Base-by-base conservation (phyloP, 2,113 vertebrate genomes). In the Callipepla squamata region DNA sequence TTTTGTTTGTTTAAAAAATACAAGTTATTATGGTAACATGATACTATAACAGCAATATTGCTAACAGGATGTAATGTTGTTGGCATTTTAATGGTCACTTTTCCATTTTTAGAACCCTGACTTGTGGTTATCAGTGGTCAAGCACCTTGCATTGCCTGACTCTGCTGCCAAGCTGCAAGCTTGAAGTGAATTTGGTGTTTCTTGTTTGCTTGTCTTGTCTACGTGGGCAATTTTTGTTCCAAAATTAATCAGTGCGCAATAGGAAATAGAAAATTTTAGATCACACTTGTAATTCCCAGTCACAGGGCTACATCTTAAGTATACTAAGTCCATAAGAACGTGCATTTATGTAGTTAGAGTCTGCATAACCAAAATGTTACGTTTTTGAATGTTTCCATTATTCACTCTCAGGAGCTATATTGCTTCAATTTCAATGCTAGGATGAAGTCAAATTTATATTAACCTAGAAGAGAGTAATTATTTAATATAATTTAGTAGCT, bases 401-500 rank as follows among this genome's bases (percentile, higher is more conserved):
- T 73, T 91, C 68, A 50, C 5, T 25, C 17, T 10, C 0, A 7
- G 44, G 65, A 87, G 25, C 11, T 96, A 88, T 87, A 89, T 51
- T 79, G 51, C 22, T 68, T 93, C 26, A 75, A 59, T 91, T 88
- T 87, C 89, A 86, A 59, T 83, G 42, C 81, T 94, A 80, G 88
- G 32, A 51, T 94, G 95, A 84, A 25, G 81, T 77, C 90, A 93
- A 96, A 94, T 92, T 17, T 58, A 65, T 83, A 85, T 92, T 85
- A 95, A 65, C 63, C 91, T 95, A 55, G 78, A 94, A 75, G 70
- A 90, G 55, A 96, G 45, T 75, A 70, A 94, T 88, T 68, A 82
- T 78, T 96, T 96, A 89, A 87, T 85, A 77, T 87, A 95, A 91
- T 96, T 93, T 90, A 3, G 4, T 72, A 87, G 36, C 68, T 87